Percentiles rank a stretch among this genome's conserved stretches.
Conservation (phyloP, 2,797 vertebrate species). For the Sebastes paucispinis region DNA sequence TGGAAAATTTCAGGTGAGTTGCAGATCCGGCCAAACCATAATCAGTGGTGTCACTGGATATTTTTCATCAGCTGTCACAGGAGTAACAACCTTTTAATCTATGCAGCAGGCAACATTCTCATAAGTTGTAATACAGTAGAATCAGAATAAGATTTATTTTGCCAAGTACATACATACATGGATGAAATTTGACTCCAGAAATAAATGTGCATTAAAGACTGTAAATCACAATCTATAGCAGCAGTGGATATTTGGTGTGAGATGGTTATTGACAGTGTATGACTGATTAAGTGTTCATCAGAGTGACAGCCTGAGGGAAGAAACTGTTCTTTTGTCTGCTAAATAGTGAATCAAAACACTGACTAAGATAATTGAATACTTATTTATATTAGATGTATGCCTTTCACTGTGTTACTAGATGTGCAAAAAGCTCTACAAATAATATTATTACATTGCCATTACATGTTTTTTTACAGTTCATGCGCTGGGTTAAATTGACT, state of each 20-base stretch:
- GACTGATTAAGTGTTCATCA: no score
- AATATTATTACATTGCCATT: not conserved
- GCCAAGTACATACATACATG: no score
- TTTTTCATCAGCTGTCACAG: not conserved
- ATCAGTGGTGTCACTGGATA: not conserved
- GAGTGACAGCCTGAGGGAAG: no score
- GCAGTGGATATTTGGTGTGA: no score
- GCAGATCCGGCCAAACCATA: not conserved
- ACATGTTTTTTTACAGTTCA: not conserved
- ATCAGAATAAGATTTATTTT: no score
- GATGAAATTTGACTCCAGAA: no score
- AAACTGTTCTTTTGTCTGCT: not conserved
- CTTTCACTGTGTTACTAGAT: not conserved
- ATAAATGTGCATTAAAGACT: no score
- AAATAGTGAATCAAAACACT: not conserved
- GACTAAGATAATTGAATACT: not conserved
- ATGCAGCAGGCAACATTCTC: not conserved
- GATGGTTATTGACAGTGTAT: no score
- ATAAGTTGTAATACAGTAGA: not conserved
- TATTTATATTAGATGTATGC: not conserved
- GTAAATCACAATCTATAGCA: no score
- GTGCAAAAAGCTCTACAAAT: not conserved
- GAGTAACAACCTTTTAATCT: not conserved
- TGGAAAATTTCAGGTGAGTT: not conserved
- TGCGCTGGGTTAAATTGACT: not conserved